Base-by-base conservation (phyloP, 2,888 invertebrate species). In the Oconnorella tubifera region DNA sequence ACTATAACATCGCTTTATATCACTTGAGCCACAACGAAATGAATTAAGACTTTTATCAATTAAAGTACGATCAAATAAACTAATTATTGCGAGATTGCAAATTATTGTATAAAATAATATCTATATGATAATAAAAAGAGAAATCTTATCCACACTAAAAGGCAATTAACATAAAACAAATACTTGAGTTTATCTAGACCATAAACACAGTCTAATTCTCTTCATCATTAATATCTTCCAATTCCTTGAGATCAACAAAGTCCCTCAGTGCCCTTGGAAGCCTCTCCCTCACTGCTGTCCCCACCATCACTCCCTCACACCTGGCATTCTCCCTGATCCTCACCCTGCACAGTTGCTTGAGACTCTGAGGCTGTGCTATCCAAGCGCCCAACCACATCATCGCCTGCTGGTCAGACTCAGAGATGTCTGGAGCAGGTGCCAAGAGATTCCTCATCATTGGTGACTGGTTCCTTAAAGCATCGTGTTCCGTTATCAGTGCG, bases 341-440 rank as follows among this genome's bases (percentile, higher is more conserved):
- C 60, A 75, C 73, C 25, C 80, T 70, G 64, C 79, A 78, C 2
- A 76, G 63, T 59, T 77, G 77, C 49, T 74, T 74, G 33, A 80
- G 69, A 25, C 75, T 73, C 63, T 74, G 73, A 28, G 77, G 75
- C 31, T 71, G 69, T n/a, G 73, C 69, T 31, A 77, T 29, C 78
- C 79, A 80, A 60, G 73, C 63, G 2, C 33, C 33, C 32, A 71
- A 68, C 71, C 71, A 71, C 70, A 3, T 70, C 68, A 1, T 70
- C 68, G 3, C 71, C 69, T 40, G 10, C 10, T 19, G 40, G 10
- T 40, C 40, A 10, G 19, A 40, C 10, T 10, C 40, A n/a, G n/a
- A n/a, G n/a, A n/a, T n/a, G n/a, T n/a, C n/a, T n/a, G n/a, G n/a
- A n/a, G n/a, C n/a, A n/a, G n/a, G n/a, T n/a, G n/a, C n/a, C n/a